Percentiles rank a stretch among this genome's conserved stretches.
Evolutionary conservation across 2,797 vertebrate species (phyloP).

Genomic region (Siniperca undulata): DNA sequence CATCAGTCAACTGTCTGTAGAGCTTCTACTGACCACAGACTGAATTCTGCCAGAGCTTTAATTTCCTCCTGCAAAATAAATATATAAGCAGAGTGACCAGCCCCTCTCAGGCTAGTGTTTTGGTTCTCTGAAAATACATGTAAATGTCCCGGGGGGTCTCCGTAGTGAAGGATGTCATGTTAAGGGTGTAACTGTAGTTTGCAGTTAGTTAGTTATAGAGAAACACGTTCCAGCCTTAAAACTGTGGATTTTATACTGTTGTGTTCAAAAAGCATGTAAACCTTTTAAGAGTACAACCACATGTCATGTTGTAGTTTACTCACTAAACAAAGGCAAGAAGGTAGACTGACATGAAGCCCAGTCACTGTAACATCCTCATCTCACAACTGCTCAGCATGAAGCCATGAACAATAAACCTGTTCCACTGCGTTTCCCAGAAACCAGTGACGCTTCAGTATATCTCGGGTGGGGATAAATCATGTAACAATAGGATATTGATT

Average conservation of each 20-base stretch:
- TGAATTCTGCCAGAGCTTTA: background rate
- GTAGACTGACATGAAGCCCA: background rate
- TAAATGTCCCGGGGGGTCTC: too few species aligned
- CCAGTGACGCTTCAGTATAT: background rate
- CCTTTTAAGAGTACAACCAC: background rate
- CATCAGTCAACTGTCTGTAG: background rate
- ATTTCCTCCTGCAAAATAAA: background rate
- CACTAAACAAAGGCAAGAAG: conserved; percentile 8
- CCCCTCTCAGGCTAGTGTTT: background rate
- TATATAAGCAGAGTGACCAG: background rate
- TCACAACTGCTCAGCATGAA: conserved; percentile 27
- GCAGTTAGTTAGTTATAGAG: background rate
- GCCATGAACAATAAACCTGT: conserved; percentile 13
- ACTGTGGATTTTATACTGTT: background rate
- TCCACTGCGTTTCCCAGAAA: conserved; percentile 20
- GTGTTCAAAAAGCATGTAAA: background rate
- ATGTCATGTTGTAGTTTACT: background rate
- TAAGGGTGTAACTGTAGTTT: background rate
- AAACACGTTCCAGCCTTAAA: background rate
- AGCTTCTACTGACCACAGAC: background rate
- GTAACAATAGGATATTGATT: conserved; percentile 59
- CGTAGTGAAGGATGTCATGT: background rate
- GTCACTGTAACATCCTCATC: conserved; percentile 11
- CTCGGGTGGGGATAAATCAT: conserved; percentile 12
- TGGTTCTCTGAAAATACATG: background rate